These are phyloP conservation scores for Parazoanthus darwini DNA, from an alignment of 92 coral and sea anemone species.

Conservation along the genomic window DNA sequence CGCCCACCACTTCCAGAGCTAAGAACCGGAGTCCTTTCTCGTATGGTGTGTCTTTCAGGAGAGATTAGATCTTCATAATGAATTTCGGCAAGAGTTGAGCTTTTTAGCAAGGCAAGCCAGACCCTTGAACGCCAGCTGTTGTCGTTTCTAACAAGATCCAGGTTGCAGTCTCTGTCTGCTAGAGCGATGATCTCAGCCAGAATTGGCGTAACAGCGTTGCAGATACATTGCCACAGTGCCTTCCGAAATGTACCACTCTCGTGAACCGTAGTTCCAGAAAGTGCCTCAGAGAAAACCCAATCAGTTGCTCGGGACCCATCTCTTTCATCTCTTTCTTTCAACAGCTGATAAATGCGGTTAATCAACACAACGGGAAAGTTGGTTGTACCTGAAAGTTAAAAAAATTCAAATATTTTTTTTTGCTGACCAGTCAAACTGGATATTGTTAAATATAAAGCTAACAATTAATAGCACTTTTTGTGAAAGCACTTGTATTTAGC, in stretches of 20 bases:
- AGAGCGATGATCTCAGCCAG: slow-evolving; percentile 74
- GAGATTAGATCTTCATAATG: slow-evolving; percentile 58
- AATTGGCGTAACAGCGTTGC: slow-evolving; percentile 67
- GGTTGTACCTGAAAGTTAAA: slow-evolving; percentile 6
- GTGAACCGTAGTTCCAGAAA: slow-evolving; percentile 55
- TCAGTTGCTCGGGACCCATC: slow-evolving; percentile 37
- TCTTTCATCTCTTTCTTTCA: slow-evolving; percentile 58
- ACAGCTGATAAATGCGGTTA: slow-evolving; percentile 53
- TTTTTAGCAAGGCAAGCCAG: slow-evolving; percentile 54
- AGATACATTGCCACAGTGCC: slow-evolving; percentile 71
- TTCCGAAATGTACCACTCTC: slow-evolving; percentile 83
- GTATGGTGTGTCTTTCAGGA: slow-evolving; percentile 54
- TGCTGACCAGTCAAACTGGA: not conserved
- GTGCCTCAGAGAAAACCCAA: slow-evolving; percentile 72
- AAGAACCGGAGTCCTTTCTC: slow-evolving; percentile 69
- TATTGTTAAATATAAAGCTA: too few relatives aligned
- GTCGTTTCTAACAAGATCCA: slow-evolving; percentile 55
- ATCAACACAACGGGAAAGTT: slow-evolving; percentile 55
- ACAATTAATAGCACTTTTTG: not conserved
- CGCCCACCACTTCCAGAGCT: slow-evolving; percentile 76
- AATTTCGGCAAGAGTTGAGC: slow-evolving; percentile 47
- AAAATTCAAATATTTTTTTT: not conserved
- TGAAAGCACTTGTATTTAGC: not conserved
- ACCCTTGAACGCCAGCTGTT: slow-evolving; percentile 45
- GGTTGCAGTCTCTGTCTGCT: slow-evolving; percentile 72